A percentile compares a stretch with the other conserved stretches of the same genome.
Conservation (phyloP, 2,888 invertebrate species). For the Cybosia mesomella region DNA sequence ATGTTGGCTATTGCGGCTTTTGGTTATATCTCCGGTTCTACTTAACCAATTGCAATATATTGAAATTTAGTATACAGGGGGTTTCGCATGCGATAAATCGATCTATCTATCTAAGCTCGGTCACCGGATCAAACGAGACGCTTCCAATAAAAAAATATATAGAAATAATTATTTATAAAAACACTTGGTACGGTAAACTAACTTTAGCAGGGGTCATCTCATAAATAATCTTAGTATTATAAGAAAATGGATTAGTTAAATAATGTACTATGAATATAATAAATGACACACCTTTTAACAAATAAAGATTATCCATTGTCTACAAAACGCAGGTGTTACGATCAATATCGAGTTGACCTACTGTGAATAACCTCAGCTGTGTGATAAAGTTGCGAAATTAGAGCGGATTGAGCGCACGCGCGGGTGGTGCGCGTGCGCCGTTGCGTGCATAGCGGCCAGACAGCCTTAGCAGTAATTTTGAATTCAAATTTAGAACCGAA, state of each 20-base stretch:
- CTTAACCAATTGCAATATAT: too few relatives aligned
- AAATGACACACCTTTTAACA: neutral
- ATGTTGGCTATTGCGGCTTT: too few relatives aligned
- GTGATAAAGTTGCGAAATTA: constrained; percentile 77
- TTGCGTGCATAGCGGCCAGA: constrained; percentile 50
- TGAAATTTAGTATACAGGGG: too few relatives aligned
- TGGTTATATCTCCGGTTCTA: too few relatives aligned
- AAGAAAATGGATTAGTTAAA: neutral
- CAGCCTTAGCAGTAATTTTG: constrained; percentile 51
- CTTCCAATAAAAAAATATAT: neutral
- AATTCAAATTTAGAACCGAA: constrained; percentile 53
- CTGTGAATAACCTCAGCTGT: constrained; percentile 42
- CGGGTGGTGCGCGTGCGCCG: constrained; percentile 60
- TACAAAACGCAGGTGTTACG: constrained; percentile 26
- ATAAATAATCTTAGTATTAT: too few relatives aligned
- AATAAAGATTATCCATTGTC: neutral
- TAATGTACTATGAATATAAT: neutral
- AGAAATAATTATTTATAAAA: too few relatives aligned
- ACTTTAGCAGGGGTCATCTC: too few relatives aligned
- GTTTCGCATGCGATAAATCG: too few relatives aligned
- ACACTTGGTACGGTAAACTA: neutral
- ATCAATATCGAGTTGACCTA: constrained; percentile 44
- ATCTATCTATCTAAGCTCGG: too few relatives aligned
- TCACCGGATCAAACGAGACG: neutral
- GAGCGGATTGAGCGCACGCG: constrained; percentile 70